Evolutionary conservation across 2,797 vertebrate genomes (phyloP).

Genomic region (Pteronotus mesoamericanus): DNA sequence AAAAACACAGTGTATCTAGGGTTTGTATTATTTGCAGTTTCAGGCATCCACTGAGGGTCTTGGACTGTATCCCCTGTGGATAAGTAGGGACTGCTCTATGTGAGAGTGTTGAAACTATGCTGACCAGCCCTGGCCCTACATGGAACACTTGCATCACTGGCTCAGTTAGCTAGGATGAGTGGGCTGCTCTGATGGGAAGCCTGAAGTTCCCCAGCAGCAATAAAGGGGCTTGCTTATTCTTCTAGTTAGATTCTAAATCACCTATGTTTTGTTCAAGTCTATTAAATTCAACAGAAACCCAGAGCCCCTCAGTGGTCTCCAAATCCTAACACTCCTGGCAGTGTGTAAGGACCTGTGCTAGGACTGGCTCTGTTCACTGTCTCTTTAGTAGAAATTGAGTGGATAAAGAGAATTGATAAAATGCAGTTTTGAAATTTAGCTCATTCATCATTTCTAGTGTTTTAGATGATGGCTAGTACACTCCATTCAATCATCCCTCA

Average conservation of each 20-base stretch:
- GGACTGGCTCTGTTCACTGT: background rate
- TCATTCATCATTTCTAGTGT: constrained; percentile 61
- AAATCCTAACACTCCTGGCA: background rate
- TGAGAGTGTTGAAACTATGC: background rate
- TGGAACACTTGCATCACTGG: background rate
- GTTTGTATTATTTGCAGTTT: background rate
- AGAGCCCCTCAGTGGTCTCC: background rate
- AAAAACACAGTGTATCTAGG: background rate
- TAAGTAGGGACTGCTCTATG: background rate
- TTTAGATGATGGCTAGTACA: constrained; percentile 5
- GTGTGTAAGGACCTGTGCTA: background rate
- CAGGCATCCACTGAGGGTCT: background rate
- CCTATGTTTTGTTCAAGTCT: background rate
- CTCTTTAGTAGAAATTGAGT: constrained; percentile 13
- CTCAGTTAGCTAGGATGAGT: background rate
- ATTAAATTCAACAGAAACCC: background rate
- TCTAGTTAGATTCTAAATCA: background rate
- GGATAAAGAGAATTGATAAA: constrained; percentile 43
- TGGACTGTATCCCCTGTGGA: background rate
- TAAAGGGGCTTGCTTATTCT: background rate
- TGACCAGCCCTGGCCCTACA: background rate
- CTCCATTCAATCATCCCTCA: constrained; percentile 50
- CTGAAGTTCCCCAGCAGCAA: background rate
- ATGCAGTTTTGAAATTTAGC: background rate
- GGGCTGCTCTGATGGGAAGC: background rate